Percentiles rank a stretch among this genome's conserved stretches.
Evolutionary conservation across 2,797 vertebrate species (phyloP).

Genomic region (Bradypodion pumilum): DNA sequence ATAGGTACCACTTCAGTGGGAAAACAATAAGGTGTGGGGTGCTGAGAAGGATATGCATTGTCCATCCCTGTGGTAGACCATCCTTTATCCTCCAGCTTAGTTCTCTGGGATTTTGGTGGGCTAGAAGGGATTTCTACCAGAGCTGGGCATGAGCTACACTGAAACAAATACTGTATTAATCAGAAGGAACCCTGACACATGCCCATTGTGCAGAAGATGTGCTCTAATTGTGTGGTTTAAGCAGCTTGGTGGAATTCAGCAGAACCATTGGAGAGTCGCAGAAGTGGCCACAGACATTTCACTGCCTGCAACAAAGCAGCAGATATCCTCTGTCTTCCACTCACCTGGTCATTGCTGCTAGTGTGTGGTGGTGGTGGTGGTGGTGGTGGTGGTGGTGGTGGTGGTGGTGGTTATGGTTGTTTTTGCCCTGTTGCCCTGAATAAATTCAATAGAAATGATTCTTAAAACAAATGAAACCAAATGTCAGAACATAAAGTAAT

Average conservation of each 20-base stretch:
- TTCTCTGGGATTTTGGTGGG: neutral
- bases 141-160: neutral
- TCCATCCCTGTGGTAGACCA: neutral
- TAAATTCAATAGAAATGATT: too few species aligned
- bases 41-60: too few species aligned
- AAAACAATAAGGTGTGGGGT: too few species aligned
- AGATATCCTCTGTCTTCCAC: neutral
- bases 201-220: neutral
- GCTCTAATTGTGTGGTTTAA: neutral
- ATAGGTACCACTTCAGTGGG: too few species aligned
- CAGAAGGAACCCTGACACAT: neutral
- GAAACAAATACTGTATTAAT: neutral
- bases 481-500: too few species aligned
- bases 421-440: neutral
- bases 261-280: too few species aligned
- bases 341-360: neutral
- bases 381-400: neutral
- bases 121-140: neutral
- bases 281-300: neutral
- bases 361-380: neutral
- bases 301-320: neutral
- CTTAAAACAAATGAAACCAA: too few species aligned
- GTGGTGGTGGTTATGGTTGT: neutral
- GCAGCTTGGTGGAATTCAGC: neutral
- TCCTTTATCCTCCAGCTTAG: neutral